Evolutionary conservation across 2,113 vertebrate genomes (phyloP).

Genomic region (Platysteira castanea): DNA sequence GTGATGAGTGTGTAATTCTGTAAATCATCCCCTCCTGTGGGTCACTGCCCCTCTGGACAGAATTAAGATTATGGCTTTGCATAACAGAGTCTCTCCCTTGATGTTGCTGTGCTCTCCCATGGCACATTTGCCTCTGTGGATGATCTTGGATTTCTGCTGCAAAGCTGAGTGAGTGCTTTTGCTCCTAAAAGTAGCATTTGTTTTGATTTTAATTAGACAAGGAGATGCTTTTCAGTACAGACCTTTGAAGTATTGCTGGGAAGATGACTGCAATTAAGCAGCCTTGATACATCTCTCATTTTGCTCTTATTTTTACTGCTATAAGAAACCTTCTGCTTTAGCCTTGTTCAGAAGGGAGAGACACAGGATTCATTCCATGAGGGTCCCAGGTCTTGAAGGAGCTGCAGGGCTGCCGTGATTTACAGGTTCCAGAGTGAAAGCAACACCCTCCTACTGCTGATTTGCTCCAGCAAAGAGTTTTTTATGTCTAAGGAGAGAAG

Average conservation of each 20-base stretch:
- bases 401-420: background rate
- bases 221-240: background rate
- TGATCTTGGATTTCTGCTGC: background rate
- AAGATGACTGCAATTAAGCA: background rate
- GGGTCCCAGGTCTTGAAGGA: background rate
- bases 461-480: background rate
- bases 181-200: background rate
- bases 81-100: background rate
- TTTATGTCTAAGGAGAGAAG: background rate
- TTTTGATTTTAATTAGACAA: conserved; percentile 12
- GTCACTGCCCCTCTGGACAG: background rate
- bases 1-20: background rate
- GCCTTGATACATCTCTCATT: background rate
- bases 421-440: background rate
- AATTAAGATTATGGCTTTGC: background rate
- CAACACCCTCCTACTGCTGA: background rate
- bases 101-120: background rate
- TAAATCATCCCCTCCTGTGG: background rate
- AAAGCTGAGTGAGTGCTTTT: background rate
- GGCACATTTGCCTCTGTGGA: background rate
- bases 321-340: background rate
- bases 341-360: background rate
- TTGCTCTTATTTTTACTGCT: background rate
- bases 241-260: background rate
- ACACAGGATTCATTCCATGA: background rate